Evolutionary conservation across 2,113 vertebrate genomes (phyloP).

Genomic region (Mus musculus): DNA sequence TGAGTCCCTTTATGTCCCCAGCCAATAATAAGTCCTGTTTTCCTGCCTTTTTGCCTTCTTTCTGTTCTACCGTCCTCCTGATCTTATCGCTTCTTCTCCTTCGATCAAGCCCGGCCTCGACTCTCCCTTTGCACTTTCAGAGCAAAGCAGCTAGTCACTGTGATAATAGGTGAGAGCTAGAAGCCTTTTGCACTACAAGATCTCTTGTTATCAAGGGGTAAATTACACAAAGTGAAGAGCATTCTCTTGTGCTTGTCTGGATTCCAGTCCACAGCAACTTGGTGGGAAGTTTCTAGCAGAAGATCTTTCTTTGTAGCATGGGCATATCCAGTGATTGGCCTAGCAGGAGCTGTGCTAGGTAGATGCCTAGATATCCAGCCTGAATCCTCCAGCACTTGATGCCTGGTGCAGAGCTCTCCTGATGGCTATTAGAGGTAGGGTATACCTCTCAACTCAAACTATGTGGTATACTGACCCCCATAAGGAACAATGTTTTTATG

Average conservation of each 20-base stretch:
- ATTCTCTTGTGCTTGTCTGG: neutral
- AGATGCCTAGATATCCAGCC: neutral
- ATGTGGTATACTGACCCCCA: neutral
- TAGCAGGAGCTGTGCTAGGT: neutral
- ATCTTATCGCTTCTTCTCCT: neutral
- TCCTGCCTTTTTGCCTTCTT: conserved; percentile 63
- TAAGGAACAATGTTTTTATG: neutral
- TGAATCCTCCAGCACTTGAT: neutral
- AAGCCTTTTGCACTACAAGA: neutral
- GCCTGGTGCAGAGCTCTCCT: neutral
- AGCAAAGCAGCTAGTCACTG: neutral
- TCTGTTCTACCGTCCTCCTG: neutral
- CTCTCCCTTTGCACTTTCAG: conserved; percentile 45
- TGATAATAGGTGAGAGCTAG: neutral
- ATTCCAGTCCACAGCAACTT: neutral
- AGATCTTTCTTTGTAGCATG: neutral
- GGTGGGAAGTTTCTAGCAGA: neutral
- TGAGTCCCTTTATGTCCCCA: neutral
- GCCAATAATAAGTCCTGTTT: conserved; percentile 51
- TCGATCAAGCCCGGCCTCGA: neutral
- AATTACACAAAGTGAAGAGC: neutral
- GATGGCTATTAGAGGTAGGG: neutral
- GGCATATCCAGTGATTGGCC: neutral
- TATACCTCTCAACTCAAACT: too few relatives aligned
- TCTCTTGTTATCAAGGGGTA: neutral